These are phyloP conservation scores for Aphodius granarius DNA, from an alignment of 2,888 invertebrate species.

Conservation along the genomic window DNA sequence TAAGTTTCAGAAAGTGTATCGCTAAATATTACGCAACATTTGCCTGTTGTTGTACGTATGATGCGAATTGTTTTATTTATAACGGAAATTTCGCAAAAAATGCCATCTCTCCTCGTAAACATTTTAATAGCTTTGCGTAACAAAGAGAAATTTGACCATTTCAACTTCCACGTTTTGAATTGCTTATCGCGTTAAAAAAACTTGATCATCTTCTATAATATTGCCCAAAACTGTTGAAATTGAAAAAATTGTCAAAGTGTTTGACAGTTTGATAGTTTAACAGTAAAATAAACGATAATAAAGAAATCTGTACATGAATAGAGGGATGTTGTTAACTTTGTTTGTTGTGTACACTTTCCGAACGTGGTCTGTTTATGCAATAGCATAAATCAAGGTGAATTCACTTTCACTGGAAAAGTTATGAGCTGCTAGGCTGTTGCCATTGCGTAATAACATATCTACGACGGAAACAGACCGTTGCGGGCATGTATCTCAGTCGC, in stretches of 20 bases:
- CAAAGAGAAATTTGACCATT: background rate
- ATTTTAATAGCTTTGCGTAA: background rate
- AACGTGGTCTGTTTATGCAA: constrained; percentile 37
- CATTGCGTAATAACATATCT: constrained; percentile 34
- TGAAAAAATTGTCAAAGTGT: too few relatives aligned
- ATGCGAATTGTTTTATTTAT: background rate
- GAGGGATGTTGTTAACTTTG: background rate
- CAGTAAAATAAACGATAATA: background rate
- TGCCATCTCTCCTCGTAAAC: background rate
- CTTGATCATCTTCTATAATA: background rate
- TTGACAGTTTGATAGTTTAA: background rate
- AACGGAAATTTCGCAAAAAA: background rate
- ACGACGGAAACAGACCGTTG: background rate
- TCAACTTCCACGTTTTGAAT: background rate
- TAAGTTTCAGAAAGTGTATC: too few relatives aligned
- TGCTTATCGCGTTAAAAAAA: background rate
- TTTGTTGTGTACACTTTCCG: constrained; percentile 8
- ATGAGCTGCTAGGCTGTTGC: constrained; percentile 30
- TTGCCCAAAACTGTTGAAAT: background rate
- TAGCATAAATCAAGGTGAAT: constrained; percentile 45
- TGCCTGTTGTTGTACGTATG: background rate
- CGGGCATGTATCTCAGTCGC: constrained; percentile 8
- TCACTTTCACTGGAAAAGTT: constrained; percentile 46
- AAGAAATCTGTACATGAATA: background rate
- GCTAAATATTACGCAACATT: background rate